Base-by-base conservation (phyloP, 2,888 invertebrate species). In the Plebejus anna region DNA sequence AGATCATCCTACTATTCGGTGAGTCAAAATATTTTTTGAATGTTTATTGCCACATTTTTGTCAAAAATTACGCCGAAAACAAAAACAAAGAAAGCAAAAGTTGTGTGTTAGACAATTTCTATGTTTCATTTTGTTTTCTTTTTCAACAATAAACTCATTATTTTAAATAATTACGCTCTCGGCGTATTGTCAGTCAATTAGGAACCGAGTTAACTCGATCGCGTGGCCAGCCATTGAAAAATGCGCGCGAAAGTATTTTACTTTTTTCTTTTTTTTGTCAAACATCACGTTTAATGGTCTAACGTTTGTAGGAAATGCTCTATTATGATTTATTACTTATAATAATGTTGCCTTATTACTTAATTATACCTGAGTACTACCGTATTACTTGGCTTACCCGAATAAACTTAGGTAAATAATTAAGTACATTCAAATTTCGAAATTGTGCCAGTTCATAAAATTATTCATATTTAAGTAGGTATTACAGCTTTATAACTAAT, bases 1-100 rank as follows among this genome's bases (percentile, higher is more conserved):
- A 89, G 87, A 84, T 89, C 82, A 84, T 89, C 81, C 77, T 92
- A 78, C 81, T 92, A 83, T 83, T 93, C 75, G 92, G 93, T 93
- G 80, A 91, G 92, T 91, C 76, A 75, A 78, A 78, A 73, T 76
- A 77, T 75, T 75, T 76, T 77, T 72, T 75, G 32, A 70, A 70
- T 36, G 11, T 13, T 72, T n/a, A 16, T 32, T 75, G n/a, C 57
- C 11, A 32, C 11, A 66, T 13, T 66, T 66, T 61, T 66, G 13
- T 13, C 66, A 4, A 32, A 32, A 32, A 66, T 16, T 32, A 13
- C 32, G 32, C 36, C 32, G 66, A 66, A 66, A 36, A 66, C 32
- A 36, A 32, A 32, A 66, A 66, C 66, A 66, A 66, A 32, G 66
- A 66, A 66, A 66, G 66, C 66, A 66, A 66, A 66, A 66, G 32